Conservation (phyloP, 2,888 invertebrate species). For the Resseliella maxima region DNA sequence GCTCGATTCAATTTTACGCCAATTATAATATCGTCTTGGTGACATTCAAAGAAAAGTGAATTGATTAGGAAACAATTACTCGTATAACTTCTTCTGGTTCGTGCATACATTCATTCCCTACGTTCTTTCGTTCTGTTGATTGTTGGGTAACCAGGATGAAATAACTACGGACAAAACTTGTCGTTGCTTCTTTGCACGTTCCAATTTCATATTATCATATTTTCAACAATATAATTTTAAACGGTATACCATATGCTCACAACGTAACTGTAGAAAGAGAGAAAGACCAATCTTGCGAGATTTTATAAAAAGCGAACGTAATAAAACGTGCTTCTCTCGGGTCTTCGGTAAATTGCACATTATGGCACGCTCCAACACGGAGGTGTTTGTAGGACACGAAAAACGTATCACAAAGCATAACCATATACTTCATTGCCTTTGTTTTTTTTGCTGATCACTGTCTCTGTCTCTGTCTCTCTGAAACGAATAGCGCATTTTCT, state of each 20-base stretch:
- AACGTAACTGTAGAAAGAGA: background rate
- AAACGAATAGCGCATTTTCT: constrained; percentile 4
- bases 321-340: constrained; percentile 54
- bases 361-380: constrained; percentile 52
- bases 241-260: constrained; percentile 52
- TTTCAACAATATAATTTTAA: constrained; percentile 52
- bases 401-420: background rate
- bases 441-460: background rate
- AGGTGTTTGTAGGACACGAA: constrained; percentile 55
- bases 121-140: background rate
- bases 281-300: constrained; percentile 15
- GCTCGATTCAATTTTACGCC: background rate
- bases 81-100: background rate
- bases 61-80: constrained; percentile 51
- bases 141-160: background rate
- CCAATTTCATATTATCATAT: constrained; percentile 55
- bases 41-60: constrained; percentile 35
- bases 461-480: background rate
- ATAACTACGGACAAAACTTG: constrained; percentile 33
- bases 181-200: constrained; percentile 49
- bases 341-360: constrained; percentile 40
- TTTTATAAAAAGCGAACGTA: background rate
- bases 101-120: background rate
- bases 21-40: constrained; percentile 3
- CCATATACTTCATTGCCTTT: background rate